phyloP scores from a whole-genome alignment of 2,888 invertebrate genomes.

The Aleiodes leptofemur region DNA sequence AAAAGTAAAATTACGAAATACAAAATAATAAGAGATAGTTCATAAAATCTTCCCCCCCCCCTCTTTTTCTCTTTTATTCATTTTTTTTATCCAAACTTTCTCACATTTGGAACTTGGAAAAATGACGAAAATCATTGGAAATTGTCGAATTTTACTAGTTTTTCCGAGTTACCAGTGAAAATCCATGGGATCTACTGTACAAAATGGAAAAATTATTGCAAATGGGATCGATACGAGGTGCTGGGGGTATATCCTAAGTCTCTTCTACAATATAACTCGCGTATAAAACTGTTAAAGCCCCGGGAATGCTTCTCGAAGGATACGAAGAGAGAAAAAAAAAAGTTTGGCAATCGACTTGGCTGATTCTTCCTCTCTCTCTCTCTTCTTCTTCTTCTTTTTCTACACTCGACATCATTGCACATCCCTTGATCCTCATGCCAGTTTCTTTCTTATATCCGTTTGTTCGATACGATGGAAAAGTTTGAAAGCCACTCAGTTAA shows the following conservation, averaged over 20 bases:
- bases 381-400: neutral
- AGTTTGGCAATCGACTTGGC: slow-evolving; percentile 51
- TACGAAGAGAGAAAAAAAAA: slow-evolving; percentile 40
- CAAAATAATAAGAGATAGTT: neutral
- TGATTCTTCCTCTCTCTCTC: neutral
- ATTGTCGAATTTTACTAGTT: slow-evolving; percentile 10
- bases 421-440: slow-evolving; percentile 39
- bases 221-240: slow-evolving; percentile 47
- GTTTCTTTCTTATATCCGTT: slow-evolving; percentile 34
- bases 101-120: no score
- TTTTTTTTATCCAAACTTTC: no score
- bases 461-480: slow-evolving; percentile 37
- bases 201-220: slow-evolving; percentile 51
- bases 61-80: neutral
- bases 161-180: slow-evolving; percentile 33
- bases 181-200: slow-evolving; percentile 35
- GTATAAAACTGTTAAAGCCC: slow-evolving; percentile 48
- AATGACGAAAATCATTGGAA: neutral
- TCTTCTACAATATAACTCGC: slow-evolving; percentile 23
- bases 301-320: slow-evolving; percentile 39
- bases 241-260: slow-evolving; percentile 20
- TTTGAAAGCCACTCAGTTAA: slow-evolving; percentile 28
- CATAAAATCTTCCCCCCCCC: slow-evolving; percentile 10
- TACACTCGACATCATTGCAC: slow-evolving; percentile 25
- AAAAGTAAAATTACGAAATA: no score